A percentile compares a stretch with the other conserved stretches of the same genome.
These are phyloP conservation scores for Epinephelus cyanopodus DNA, from an alignment of 2,113 vertebrate species.

Conservation along the genomic window DNA sequence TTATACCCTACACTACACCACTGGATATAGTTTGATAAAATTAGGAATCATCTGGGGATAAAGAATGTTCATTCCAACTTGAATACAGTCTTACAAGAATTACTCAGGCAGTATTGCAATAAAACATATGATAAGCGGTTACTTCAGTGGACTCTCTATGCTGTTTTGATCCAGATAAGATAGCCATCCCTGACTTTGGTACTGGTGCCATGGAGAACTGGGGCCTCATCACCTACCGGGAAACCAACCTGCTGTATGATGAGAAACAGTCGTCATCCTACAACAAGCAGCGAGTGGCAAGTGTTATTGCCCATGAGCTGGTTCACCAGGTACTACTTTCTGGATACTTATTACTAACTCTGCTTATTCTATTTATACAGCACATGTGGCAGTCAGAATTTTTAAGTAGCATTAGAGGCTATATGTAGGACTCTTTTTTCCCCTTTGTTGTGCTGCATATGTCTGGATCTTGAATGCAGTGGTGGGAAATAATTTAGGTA, in stretches of 20 bases:
- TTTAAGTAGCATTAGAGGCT: neutral
- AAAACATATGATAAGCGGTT: neutral
- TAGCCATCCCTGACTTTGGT: slow-evolving; percentile 98
- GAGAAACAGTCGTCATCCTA: slow-evolving; percentile 87
- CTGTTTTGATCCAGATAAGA: slow-evolving; percentile 88
- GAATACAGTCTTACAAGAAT: neutral
- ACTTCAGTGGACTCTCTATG: neutral
- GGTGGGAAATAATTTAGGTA: too few species aligned
- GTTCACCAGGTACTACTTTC: slow-evolving; percentile 91
- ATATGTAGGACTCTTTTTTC: neutral
- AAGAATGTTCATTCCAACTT: neutral
- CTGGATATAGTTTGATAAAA: neutral
- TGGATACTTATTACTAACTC: neutral
- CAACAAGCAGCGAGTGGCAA: slow-evolving; percentile 93
- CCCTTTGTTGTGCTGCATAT: too few species aligned
- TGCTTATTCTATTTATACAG: neutral
- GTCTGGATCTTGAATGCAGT: too few species aligned
- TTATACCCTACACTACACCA: too few species aligned
- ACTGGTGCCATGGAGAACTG: slow-evolving; percentile 99
- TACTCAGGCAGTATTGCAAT: neutral
- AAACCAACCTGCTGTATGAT: slow-evolving; percentile 95
- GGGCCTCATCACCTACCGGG: slow-evolving; percentile 97
- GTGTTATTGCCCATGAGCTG: slow-evolving; percentile 94
- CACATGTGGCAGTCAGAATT: neutral
- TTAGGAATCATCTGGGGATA: neutral